Conservation (phyloP, 2,888 invertebrate genomes). For the Ophioninae sp. region DNA sequence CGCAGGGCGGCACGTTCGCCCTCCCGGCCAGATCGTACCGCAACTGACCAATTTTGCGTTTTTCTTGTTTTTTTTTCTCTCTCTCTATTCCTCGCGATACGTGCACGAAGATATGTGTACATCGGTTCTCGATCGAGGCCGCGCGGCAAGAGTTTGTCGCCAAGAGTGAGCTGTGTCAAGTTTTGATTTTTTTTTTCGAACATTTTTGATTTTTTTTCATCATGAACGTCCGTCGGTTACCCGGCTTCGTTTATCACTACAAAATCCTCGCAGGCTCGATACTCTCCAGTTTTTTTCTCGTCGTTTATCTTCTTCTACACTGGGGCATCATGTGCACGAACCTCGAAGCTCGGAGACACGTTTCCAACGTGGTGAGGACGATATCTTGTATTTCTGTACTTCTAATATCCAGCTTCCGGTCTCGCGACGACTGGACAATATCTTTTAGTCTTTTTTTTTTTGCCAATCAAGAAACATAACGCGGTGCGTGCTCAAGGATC, state of each 20-base stretch:
- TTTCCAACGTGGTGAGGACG: slow-evolving; percentile 83
- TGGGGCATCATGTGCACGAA: slow-evolving; percentile 84
- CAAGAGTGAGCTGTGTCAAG: slow-evolving; percentile 18
- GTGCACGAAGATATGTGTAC: slow-evolving; percentile 4
- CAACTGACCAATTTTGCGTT: slow-evolving; percentile 2
- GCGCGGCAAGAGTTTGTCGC: neutral
- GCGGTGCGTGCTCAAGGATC: slow-evolving; percentile 1
- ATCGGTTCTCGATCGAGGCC: slow-evolving; percentile 4
- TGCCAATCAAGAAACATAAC: neutral
- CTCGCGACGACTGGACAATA: neutral
- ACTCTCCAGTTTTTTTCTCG: slow-evolving; percentile 76
- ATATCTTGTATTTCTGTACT: slow-evolving; percentile 5
- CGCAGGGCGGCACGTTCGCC: slow-evolving; percentile 21
- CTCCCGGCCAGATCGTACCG: slow-evolving; percentile 10
- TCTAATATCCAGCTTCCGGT: neutral
- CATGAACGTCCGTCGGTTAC: slow-evolving; percentile 76
- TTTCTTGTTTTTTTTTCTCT: neutral
- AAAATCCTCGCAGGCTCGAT: slow-evolving; percentile 71
- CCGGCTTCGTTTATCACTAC: slow-evolving; percentile 77
- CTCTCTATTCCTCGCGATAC: neutral
- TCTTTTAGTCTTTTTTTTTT: neutral
- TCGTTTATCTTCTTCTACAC: slow-evolving; percentile 82
- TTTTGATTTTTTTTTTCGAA: neutral
- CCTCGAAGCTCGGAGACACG: slow-evolving; percentile 83
- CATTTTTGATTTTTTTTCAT: slow-evolving; percentile 13